These are phyloP conservation scores for Cygnus buccinator DNA, from an alignment of 2,113 vertebrate species.

Conservation along the genomic window DNA sequence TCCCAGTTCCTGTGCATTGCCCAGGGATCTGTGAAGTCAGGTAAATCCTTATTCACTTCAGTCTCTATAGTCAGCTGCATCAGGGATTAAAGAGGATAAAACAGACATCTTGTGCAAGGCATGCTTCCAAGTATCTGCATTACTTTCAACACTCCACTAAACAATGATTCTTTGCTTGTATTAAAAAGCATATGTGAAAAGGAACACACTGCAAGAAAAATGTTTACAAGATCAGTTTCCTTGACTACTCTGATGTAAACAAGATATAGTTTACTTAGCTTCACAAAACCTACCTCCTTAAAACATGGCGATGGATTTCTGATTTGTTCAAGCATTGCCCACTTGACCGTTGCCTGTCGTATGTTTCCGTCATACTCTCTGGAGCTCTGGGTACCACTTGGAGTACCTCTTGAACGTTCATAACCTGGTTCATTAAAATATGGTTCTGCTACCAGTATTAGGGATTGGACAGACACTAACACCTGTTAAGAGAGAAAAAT, in stretches of 20 bases:
- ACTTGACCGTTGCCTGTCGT: constrained; percentile 95
- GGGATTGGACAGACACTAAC: constrained; percentile 96
- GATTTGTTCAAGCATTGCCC: constrained; percentile 99
- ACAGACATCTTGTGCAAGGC: rapidly evolving
- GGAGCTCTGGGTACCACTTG: constrained; percentile 97
- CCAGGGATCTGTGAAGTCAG: background rate
- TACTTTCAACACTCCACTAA: background rate
- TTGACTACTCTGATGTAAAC: background rate
- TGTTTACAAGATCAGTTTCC: background rate
- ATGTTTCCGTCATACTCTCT: constrained; percentile 98
- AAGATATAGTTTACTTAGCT: background rate
- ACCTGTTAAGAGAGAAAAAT: constrained; percentile 80
- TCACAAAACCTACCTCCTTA: constrained; percentile 88
- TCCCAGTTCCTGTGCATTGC: background rate
- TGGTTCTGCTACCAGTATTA: constrained; percentile 96
- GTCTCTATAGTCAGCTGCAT: background rate
- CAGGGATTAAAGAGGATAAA: background rate
- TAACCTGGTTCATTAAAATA: constrained; percentile 99
- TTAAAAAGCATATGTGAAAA: background rate
- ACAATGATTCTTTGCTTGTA: background rate
- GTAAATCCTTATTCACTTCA: background rate
- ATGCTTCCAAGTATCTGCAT: background rate
- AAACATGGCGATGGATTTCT: constrained; percentile 96
- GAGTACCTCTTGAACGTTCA: constrained; percentile 94
- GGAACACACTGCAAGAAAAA: background rate